Evolutionary conservation across 2,888 invertebrate genomes (phyloP).

Genomic region (Phengaris alcon): DNA sequence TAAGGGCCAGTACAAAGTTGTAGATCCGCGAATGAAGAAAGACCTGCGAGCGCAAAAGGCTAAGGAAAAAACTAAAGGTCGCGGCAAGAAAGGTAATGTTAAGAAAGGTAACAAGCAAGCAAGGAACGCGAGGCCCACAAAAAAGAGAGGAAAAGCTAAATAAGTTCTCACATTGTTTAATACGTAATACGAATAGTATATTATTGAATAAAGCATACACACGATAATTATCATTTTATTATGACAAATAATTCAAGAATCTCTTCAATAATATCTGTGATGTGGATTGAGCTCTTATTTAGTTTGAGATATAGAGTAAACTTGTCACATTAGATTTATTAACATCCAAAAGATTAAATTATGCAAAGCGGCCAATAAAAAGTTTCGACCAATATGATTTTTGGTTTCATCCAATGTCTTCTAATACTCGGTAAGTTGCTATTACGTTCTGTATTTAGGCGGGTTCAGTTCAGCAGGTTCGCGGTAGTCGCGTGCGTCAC

Average conservation of each 20-base stretch:
- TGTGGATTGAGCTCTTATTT: too few relatives aligned
- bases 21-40: slow-evolving; percentile 97
- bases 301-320: too few relatives aligned
- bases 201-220: slow-evolving; percentile 1
- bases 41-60: slow-evolving; percentile 86
- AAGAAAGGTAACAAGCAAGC: slow-evolving; percentile 35
- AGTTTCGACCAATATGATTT: neutral
- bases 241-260: too few relatives aligned
- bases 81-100: slow-evolving; percentile 60
- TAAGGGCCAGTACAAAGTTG: slow-evolving; percentile 95
- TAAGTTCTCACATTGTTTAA: slow-evolving; percentile 35
- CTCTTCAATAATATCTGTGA: too few relatives aligned
- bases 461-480: slow-evolving; percentile 49
- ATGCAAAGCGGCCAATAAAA: too few relatives aligned
- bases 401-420: neutral
- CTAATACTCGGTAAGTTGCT: slow-evolving; percentile 44
- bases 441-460: slow-evolving; percentile 61
- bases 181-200: neutral
- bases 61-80: slow-evolving; percentile 79
- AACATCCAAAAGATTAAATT: too few relatives aligned
- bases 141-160: slow-evolving; percentile 61
- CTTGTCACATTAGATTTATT: too few relatives aligned
- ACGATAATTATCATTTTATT: too few relatives aligned
- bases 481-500: slow-evolving; percentile 63
- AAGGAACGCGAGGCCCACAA: slow-evolving; percentile 38